Base-by-base conservation (phyloP, 1,140 invertebrate genomes). In the Halesus radiatus region DNA sequence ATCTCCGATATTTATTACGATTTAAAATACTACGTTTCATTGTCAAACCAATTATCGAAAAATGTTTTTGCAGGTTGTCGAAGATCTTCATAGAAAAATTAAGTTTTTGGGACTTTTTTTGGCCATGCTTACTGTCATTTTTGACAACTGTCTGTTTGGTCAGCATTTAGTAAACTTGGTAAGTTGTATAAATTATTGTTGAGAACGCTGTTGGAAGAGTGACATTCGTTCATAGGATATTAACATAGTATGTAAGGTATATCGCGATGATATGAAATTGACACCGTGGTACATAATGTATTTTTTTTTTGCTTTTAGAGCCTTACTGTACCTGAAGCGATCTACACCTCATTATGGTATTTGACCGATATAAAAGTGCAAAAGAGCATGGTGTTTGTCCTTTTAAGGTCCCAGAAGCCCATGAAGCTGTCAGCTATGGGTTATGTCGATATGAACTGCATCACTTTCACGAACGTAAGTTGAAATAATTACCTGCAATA, bases 381-480 rank as follows among this genome's bases (percentile, higher is more conserved):
- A 77, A 87, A 84, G 60, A 86, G 50, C 85, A 54, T 88, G 56
- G 50, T 86, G 5, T 86, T 89, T 76, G 81, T 88, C 6, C 85
- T 89, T 73, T 84, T 85, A 80, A 81, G 87, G 5, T 84, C 87
- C n/a, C 88, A 88, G 73, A 88, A 86, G 75, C 86, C 88, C 0
- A 86, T 88, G 23, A 68, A 78, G 54, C 82, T 87, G 3, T 86
- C 86, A 6, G 87, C 86, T 0, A 88, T 88, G 26, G 87, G 87
- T 6, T 88, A 87, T 74, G 76, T 88, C 23, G 81, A 76, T 29
- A 88, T 89, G 87, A 87, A 89, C 74, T 85, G 88, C 74, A 81
- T 86, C 45, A 88, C 87, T 62, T 88, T 87, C 78, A 86, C 87
- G 45, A 83, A 83, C 10, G 88, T 88, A 84, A 86, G 86, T 85